Evolutionary conservation across 2,113 vertebrate species (phyloP).

Genomic region (Callorhinus ursinus): DNA sequence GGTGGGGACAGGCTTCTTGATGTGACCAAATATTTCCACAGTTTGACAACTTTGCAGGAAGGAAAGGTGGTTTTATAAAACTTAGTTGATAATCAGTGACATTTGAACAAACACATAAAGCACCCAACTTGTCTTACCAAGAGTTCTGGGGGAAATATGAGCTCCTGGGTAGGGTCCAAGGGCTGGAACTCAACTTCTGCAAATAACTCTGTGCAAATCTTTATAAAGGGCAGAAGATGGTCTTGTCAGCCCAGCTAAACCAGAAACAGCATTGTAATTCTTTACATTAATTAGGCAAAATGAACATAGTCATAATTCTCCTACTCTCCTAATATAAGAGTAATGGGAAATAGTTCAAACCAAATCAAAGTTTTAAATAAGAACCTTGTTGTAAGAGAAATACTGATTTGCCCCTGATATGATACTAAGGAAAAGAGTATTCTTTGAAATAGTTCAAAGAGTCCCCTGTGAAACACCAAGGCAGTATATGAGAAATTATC

Average conservation of each 20-base stretch:
- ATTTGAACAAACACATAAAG: slow-evolving; percentile 4
- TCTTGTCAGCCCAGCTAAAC: background rate
- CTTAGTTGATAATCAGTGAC: background rate
- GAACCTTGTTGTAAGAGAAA: background rate
- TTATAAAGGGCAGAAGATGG: slow-evolving; percentile 1
- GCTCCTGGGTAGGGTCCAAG: slow-evolving; percentile 90
- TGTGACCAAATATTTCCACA: background rate
- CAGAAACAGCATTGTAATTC: background rate
- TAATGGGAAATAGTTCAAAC: background rate
- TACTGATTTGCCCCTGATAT: background rate
- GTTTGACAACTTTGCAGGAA: background rate
- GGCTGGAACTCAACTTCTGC: slow-evolving; percentile 85
- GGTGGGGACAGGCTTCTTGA: background rate
- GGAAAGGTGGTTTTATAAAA: slow-evolving; percentile 30
- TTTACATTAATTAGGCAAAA: slow-evolving; percentile 23
- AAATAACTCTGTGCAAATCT: slow-evolving; percentile 84
- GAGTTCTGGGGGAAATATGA: slow-evolving; percentile 93
- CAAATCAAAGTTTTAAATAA: background rate
- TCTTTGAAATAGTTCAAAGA: background rate
- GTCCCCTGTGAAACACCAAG: background rate
- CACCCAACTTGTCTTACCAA: slow-evolving; percentile 82
- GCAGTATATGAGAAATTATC: background rate
- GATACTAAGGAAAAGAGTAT: background rate
- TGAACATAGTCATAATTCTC: background rate
- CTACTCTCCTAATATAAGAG: background rate